Evolutionary conservation across 2,113 vertebrate species (phyloP).

Genomic region (Alaudala cheleensis): DNA sequence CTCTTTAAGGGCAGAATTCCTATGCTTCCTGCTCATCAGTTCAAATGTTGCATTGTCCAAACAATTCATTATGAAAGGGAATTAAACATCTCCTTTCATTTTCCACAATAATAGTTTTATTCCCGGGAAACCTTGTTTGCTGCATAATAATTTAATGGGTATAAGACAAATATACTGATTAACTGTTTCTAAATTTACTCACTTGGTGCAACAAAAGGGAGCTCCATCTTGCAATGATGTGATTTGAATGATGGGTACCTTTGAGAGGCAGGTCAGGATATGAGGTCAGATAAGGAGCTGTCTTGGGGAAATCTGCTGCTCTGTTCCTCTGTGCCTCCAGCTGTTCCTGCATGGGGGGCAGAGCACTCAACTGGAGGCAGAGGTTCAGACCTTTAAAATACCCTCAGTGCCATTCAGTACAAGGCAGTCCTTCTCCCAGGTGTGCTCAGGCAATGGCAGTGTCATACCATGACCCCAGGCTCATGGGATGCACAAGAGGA

Average conservation of each 20-base stretch:
- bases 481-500: neutral
- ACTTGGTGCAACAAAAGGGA: constrained; percentile 40
- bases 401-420: neutral
- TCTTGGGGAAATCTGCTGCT: neutral
- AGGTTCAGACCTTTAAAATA: neutral
- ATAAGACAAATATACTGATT: constrained; percentile 67
- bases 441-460: neutral
- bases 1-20: neutral
- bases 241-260: constrained; percentile 65
- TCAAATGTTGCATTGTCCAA: constrained; percentile 17
- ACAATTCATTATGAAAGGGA: constrained; percentile 15
- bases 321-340: neutral
- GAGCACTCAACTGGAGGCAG: neutral
- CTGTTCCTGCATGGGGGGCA: neutral
- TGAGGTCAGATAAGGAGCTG: constrained; percentile 31
- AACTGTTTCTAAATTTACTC: constrained; percentile 67
- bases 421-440: neutral
- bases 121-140: constrained; percentile 7
- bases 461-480: neutral
- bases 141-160: constrained; percentile 59
- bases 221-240: constrained; percentile 59
- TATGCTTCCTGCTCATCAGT: constrained; percentile 15
- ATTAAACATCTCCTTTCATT: constrained; percentile 41
- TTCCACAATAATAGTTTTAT: constrained; percentile 60
- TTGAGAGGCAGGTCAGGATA: constrained; percentile 21